phyloP scores from a whole-genome alignment of 1,140 invertebrate genomes.

The Chelonus insularis region DNA sequence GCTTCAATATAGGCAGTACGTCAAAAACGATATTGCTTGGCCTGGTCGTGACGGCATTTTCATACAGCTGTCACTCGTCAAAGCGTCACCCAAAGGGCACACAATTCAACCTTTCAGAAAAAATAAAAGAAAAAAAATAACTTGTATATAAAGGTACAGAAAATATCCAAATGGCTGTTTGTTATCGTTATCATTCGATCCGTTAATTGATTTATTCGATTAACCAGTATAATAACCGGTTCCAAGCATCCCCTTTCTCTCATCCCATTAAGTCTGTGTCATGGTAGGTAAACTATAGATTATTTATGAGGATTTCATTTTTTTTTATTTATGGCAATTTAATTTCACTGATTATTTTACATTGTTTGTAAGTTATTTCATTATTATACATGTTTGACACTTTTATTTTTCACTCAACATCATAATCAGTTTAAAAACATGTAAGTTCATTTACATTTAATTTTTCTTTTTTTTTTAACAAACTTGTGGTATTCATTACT shows the following conservation, averaged over 20 bases:
- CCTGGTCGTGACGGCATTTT: slow-evolving; percentile 17
- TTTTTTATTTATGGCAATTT: neutral
- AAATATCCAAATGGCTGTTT: too few relatives aligned
- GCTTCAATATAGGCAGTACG: neutral
- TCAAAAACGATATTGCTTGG: slow-evolving; percentile 8
- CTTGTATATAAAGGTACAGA: too few relatives aligned
- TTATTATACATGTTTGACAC: too few relatives aligned
- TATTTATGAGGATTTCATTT: slow-evolving; percentile 39
- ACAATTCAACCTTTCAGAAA: neutral
- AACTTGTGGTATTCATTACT: neutral
- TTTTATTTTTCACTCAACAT: too few relatives aligned
- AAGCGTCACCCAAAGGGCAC: slow-evolving; percentile 6
- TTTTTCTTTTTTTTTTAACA: too few relatives aligned
- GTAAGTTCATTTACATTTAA: too few relatives aligned
- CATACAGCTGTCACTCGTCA: slow-evolving; percentile 11
- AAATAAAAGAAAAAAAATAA: neutral
- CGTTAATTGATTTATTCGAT: slow-evolving; percentile 53
- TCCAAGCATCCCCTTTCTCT: slow-evolving; percentile 29
- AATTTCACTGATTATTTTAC: neutral
- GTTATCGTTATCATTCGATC: slow-evolving; percentile 39
- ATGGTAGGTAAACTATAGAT: slow-evolving; percentile 35
- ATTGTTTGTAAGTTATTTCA: neutral
- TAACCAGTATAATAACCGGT: slow-evolving; percentile 40
- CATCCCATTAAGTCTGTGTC: neutral
- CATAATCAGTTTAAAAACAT: too few relatives aligned